Evolutionary conservation across 2,888 invertebrate species (phyloP), one percentile per base, ranked within the genome.

Genomic region (Lasioglossum pauxillum): DNA sequence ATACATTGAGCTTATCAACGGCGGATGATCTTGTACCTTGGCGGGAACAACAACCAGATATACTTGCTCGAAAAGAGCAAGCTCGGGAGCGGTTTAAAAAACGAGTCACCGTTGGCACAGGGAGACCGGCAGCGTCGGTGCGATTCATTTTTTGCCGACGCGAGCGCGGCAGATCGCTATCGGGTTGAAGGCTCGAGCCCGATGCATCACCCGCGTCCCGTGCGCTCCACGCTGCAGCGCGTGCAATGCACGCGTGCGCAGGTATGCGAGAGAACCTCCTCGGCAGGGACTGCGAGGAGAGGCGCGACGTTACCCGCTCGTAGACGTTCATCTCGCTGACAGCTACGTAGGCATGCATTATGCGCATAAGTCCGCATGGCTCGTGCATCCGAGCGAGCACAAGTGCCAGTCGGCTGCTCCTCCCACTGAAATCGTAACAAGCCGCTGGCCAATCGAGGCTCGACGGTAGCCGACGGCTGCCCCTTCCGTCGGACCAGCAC

Each of bases 361-460:
- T 86, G 84, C 23, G 69, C 85, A 53, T 53, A 53, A n/a, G 83
- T 85, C 79, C 84, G 74, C 53, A 53, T n/a, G 53, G n/a, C 53
- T 53, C 78, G 75, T 80, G 83, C 83, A 81, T 53, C 60, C 46
- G 60, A 19, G 12, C 57, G 57, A 49, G 44, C 53, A 46, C 60
- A 46, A 64, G 46, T 75, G 76, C 46, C 78, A 23, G 44, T 87
- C 87, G 85, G 89, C 78, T 90, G 93, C 94, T 93, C 94, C 94
- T 94, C 94, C 94, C 92, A 94, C 93, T 91, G 91, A 82, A 89
- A 90, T 86, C 87, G 87, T 89, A 90, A 90, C 91, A 89, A 90
- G 89, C 67, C 23, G 80, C 82, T 88, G 91, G 89, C 93, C 93
- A 93, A 93, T 92, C 91, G 88, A 89, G 85, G 81, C 73, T 69